Base-by-base conservation (phyloP, 2,113 vertebrate genomes). In the Vombatus ursinus region DNA sequence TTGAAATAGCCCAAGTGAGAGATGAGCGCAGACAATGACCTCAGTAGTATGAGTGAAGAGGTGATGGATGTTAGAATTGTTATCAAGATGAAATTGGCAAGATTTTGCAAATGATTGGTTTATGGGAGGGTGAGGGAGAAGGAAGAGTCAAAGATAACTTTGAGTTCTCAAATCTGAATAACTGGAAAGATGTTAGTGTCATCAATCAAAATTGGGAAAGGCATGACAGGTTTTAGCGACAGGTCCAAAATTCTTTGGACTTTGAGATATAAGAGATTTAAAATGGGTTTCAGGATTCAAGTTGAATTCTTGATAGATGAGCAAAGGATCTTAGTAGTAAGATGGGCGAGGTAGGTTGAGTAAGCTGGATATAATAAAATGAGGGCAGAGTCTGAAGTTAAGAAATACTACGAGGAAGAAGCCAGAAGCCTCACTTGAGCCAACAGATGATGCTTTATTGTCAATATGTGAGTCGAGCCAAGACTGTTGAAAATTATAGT, bases 381-480 rank as follows among this genome's bases (percentile, higher is more conserved):
- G 23, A 51, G n/a, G 90, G 89, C 53, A 90, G 90, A 23, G 28
- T 54, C 48, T 92, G 53, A 49, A 92, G 94, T 54, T 37, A 91
- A 89, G 89, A 28, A 90, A 31, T 50, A 89, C 9, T 48, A 6
- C 12, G 16, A 8, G 90, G 50, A 90, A 92, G 52, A 50, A 49
- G 31, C 11, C 52, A 37, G 94, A 91, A 92, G 31, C 68, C 50
- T 47, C 11, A 3, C 22, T 37, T 49, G 50, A 52, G 24, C 47
- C 77, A 89, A 7, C 94, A 95, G 90, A 92, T 61, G 92, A 89
- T 61, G 50, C 26, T 57, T 9, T 48, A 54, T 50, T 44, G 10
- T 25, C 90, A 90, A 90, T 54, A 44, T 95, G 94, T 96, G 94
- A 96, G 95, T 94, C 92, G 96, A 96, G 93, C 50, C n/a, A 91